A percentile compares a stretch with the other conserved stretches of the same genome.
phyloP scores from a whole-genome alignment of 2,113 vertebrate genomes.

The Callithrix jacchus region DNA sequence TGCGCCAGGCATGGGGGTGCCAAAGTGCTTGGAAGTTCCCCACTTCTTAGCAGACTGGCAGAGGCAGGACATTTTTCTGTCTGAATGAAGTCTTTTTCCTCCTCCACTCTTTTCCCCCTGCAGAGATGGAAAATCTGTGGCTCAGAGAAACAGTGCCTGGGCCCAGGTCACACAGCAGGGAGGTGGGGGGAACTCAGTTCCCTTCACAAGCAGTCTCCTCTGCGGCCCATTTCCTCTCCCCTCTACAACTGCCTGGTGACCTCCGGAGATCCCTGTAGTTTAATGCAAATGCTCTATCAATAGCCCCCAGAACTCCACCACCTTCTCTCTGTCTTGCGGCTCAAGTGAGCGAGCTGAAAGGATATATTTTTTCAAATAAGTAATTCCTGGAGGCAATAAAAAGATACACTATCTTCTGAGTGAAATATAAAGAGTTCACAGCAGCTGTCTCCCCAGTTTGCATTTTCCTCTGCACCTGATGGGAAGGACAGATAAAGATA shows the following conservation, averaged over 20 bases:
- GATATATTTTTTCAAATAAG: constrained; percentile 76
- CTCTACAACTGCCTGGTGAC: not conserved
- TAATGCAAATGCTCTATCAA: constrained; percentile 51
- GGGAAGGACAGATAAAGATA: constrained; percentile 89
- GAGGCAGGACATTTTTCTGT: not conserved
- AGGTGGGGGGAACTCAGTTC: not conserved
- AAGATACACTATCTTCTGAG: constrained; percentile 86
- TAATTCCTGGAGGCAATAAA: constrained; percentile 85
- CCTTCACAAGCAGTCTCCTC: not conserved
- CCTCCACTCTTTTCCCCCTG: not conserved
- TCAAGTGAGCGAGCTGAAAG: constrained; percentile 61
- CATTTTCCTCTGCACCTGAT: constrained; percentile 85
- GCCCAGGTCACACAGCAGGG: fast-evolving
- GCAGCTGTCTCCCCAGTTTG: constrained; percentile 86
- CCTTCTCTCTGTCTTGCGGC: constrained; percentile 32
- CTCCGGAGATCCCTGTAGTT: constrained; percentile 46
- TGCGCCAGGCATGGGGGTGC: not conserved
- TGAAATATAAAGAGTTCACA: constrained; percentile 87
- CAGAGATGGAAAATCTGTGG: not conserved
- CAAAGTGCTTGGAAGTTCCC: too few relatives aligned
- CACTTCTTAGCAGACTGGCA: not conserved
- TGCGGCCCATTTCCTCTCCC: not conserved
- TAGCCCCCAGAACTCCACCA: constrained; percentile 61
- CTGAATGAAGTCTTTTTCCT: not conserved
- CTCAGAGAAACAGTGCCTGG: not conserved